A percentile compares a stretch with the other conserved stretches of the same genome.
These are phyloP conservation scores for Gadopsis bispinosus DNA, from an alignment of 2,797 vertebrate species.

Conservation along the genomic window DNA sequence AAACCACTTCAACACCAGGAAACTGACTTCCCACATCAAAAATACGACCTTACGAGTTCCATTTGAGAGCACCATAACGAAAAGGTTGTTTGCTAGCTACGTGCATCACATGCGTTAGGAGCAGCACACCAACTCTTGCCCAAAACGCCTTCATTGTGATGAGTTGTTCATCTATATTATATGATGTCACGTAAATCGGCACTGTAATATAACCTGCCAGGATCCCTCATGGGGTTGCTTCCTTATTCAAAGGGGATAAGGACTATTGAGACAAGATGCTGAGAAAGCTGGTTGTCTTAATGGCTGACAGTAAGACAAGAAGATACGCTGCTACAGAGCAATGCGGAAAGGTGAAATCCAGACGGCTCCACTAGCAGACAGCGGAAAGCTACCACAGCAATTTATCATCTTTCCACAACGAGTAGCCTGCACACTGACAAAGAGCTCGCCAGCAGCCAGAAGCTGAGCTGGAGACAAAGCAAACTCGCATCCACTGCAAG, in stretches of 20 bases:
- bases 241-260: conserved; percentile 11
- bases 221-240: conserved; percentile 11
- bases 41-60: neutral
- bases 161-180: neutral
- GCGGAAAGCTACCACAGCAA: conserved; percentile 62
- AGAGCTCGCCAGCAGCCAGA: conserved; percentile 39
- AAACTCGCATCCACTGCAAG: conserved; percentile 54
- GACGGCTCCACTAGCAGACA: conserved; percentile 55
- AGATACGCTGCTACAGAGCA: conserved; percentile 51
- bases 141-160: neutral
- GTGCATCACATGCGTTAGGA: conserved; percentile 10
- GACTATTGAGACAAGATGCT: conserved; percentile 58
- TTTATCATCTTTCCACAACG: conserved; percentile 70
- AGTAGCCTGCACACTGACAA: conserved; percentile 48
- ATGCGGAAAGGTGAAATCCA: conserved; percentile 61
- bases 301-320: conserved; percentile 61
- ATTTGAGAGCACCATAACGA: conserved; percentile 32
- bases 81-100: neutral
- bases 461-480: conserved; percentile 61
- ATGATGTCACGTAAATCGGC: conserved; percentile 1
- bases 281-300: conserved; percentile 51
- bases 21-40: conserved; percentile 18
- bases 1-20: conserved; percentile 24
- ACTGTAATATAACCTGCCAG: neutral
- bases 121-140: conserved; percentile 3